Conservation (phyloP, 1,140 invertebrate genomes). For the Lepeophtheirus salmonis region DNA sequence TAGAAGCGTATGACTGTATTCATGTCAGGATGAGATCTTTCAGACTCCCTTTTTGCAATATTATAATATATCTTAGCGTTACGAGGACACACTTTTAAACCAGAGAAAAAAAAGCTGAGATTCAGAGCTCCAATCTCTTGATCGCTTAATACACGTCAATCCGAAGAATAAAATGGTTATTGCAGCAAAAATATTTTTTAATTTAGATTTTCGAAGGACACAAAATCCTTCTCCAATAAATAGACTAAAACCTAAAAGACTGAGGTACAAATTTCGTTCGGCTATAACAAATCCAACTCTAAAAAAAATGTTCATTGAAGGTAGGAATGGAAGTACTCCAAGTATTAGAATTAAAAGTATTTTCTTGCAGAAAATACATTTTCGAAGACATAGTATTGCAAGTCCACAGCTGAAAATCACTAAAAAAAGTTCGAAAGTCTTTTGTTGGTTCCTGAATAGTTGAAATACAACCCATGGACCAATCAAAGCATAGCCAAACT, state of each 20-base stretch:
- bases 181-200: slow-evolving; percentile 6
- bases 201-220: neutral
- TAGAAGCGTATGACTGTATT: slow-evolving; percentile 52
- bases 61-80: slow-evolving; percentile 59
- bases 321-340: slow-evolving; percentile 66
- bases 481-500: slow-evolving; percentile 66
- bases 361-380: slow-evolving; percentile 18
- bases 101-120: slow-evolving; percentile 47
- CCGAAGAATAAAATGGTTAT: slow-evolving; percentile 31
- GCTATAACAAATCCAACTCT: slow-evolving; percentile 78
- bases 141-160: slow-evolving; percentile 45
- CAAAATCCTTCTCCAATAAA: slow-evolving; percentile 33
- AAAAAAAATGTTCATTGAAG: slow-evolving; percentile 71
- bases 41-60: slow-evolving; percentile 61
- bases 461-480: slow-evolving; percentile 73
- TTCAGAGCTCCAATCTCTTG: slow-evolving; percentile 57
- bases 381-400: slow-evolving; percentile 29
- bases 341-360: slow-evolving; percentile 3
- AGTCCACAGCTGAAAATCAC: slow-evolving; percentile 41
- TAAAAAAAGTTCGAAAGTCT: slow-evolving; percentile 42
- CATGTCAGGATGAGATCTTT: slow-evolving; percentile 41
- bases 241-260: slow-evolving; percentile 63
- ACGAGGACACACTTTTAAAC: slow-evolving; percentile 30
- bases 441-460: slow-evolving; percentile 37
- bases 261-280: slow-evolving; percentile 62